A percentile compares a stretch with the other conserved stretches of the same genome.
These are phyloP conservation scores for Thamnaconus septentrionalis DNA, from an alignment of 2,113 vertebrate genomes.

Conservation along the genomic window DNA sequence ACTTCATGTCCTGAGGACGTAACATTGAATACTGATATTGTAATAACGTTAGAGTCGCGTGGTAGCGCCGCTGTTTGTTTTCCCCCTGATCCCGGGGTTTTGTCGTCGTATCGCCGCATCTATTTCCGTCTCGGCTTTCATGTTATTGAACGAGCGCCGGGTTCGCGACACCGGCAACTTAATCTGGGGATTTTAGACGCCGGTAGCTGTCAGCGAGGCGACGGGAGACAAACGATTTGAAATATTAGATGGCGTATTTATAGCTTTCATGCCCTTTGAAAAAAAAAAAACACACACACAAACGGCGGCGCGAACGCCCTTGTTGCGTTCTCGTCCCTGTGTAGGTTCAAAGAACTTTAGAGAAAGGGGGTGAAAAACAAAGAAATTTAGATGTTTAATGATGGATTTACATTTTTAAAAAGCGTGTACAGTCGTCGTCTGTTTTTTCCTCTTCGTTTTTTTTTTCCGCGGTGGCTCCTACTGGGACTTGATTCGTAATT, in stretches of 20 bases:
- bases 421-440: constrained; percentile 35
- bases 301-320: too few species aligned
- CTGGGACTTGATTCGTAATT: constrained; percentile 40
- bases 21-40: too few species aligned
- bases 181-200: constrained; percentile 39
- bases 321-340: too few species aligned
- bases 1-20: too few species aligned
- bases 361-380: constrained; percentile 14
- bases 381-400: constrained; percentile 45
- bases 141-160: constrained; percentile 40
- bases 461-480: not conserved
- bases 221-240: too few species aligned
- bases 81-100: not conserved
- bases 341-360: too few species aligned
- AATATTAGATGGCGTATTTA: constrained; percentile 27
- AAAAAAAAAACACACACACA: not conserved
- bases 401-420: constrained; percentile 42
- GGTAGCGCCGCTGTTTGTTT: not conserved
- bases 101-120: constrained; percentile 35
- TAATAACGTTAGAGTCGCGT: too few species aligned
- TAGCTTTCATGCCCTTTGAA: constrained; percentile 30
- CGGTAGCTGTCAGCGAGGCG: constrained; percentile 16
- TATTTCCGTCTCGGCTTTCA: constrained; percentile 35
- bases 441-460: constrained; percentile 31
- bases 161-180: constrained; percentile 26